A percentile compares a stretch with the other conserved stretches of the same genome.
Conservation (phyloP, 53 echinoderm and acorn worm species). For the Hippasteria phrygiana region DNA sequence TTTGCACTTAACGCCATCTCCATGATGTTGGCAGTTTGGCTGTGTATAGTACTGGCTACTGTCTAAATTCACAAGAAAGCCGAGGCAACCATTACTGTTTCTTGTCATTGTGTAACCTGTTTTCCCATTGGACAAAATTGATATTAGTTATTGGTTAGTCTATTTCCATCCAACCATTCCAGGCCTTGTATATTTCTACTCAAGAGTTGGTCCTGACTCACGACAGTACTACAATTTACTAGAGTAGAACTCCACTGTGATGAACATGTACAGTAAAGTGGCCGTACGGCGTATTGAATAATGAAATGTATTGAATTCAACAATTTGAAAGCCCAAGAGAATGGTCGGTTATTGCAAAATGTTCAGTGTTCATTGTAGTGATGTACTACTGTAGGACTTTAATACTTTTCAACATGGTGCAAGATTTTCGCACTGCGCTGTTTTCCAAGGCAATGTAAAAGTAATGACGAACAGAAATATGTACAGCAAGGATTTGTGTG, state of each 20-base stretch:
- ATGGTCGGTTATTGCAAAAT: no score
- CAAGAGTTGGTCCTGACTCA: neutral
- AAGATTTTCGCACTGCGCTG: neutral
- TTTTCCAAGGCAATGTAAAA: neutral
- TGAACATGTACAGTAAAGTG: no score
- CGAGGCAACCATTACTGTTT: neutral
- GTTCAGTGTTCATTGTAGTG: no score
- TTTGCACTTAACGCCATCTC: no score
- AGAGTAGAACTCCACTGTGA: no score
- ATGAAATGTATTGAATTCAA: no score
- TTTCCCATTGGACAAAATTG: neutral
- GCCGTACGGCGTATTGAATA: no score
- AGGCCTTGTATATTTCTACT: conserved; percentile 22
- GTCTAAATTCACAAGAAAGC: neutral
- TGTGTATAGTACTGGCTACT: neutral
- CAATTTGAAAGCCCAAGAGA: no score
- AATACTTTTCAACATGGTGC: neutral
- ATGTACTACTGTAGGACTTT: no score
- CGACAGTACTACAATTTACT: conserved; percentile 29
- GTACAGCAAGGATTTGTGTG: no score
- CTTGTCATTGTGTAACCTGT: conserved; percentile 4
- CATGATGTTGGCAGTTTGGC: no score
- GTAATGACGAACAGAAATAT: no score
- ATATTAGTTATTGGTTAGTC: neutral
- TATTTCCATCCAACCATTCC: conserved; percentile 11